Evolutionary conservation across 2,797 vertebrate genomes (phyloP), one percentile per base, ranked within the genome.

Genomic region (Fundulus diaphanus): DNA sequence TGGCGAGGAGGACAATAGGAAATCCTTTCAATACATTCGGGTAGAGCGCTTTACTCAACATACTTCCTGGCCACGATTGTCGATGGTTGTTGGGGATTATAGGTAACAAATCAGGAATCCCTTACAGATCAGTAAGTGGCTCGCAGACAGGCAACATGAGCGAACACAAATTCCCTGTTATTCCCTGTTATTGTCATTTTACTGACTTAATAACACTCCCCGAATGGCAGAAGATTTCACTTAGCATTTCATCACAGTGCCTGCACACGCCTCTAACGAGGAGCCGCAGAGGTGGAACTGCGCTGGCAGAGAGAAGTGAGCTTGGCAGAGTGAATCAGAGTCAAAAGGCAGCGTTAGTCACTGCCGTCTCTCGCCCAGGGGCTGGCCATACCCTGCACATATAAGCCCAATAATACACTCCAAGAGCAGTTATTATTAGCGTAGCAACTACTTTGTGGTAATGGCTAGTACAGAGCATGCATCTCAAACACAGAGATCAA

Each of bases 1-100:
- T 87, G 93, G 90, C 79, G 70, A 89, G 92, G 90, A 92, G 87
- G 88, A 91, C 93, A 93, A 94, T 93, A 94, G 91, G 86, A 79
- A 89, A 85, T 81, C 79, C 74, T 87, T 85, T 85, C 80, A 73
- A 81, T 89, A 87, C 88, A 90, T 90, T 92, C 82, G 85, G 86
- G 80, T 78, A 85, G 65, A 87, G 82, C 74, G 71, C 37, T 61
- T 78, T 82, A 82, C 81, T 82, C 76, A 79, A 68, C 69, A 74
- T 48, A n/a, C 71, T 75, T 82, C 79, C 78, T 49, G 11, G 15
- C 59, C 20, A 7, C 76, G 31, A 57, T 65, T n/a, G 4, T 51
- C 59, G 54, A 18, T 49, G 68, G 52, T n/a, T 48, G 63, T 68
- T 57, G 40, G 75, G 72, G 77, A 84, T 77, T 72, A 73, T 84